Conservation (phyloP, 2,113 vertebrate genomes). For the Hydrochoerus hydrochaeris region DNA sequence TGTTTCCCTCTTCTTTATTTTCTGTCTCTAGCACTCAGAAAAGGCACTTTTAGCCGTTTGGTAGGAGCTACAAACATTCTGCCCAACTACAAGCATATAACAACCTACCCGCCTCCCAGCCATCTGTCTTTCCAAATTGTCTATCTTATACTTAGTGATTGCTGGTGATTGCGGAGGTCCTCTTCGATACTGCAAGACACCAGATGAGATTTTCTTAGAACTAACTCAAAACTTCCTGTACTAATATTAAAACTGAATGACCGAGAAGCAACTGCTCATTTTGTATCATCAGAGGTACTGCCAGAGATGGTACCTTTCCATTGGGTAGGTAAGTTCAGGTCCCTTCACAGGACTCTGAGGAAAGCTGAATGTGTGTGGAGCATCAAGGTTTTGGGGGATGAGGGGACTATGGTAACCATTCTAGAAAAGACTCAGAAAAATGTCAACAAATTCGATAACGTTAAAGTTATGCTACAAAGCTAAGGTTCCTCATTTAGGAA, state of each 20-base stretch:
- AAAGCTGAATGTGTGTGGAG: neutral
- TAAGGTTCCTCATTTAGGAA: neutral
- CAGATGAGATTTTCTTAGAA: neutral
- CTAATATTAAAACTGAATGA: constrained; percentile 42
- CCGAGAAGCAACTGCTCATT: neutral
- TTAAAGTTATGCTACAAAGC: neutral
- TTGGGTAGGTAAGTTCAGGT: neutral
- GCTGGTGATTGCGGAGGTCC: neutral
- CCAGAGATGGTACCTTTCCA: neutral
- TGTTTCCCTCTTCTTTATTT: constrained; percentile 39
- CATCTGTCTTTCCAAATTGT: neutral
- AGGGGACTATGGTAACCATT: neutral
- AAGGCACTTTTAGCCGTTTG: neutral
- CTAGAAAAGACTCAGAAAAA: constrained; percentile 48
- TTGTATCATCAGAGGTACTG: neutral
- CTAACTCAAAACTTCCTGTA: neutral
- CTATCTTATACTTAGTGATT: neutral
- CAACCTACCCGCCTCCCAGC: neutral
- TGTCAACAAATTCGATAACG: neutral
- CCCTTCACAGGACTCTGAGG: neutral
- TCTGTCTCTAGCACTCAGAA: constrained; percentile 24
- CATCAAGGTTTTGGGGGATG: neutral
- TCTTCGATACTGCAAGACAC: neutral
- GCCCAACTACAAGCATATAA: neutral
- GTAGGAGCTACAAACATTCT: constrained; percentile 40